A percentile compares a stretch with the other conserved stretches of the same genome.
phyloP scores from a whole-genome alignment of 2,888 invertebrate genomes.

The Unio pictorum region DNA sequence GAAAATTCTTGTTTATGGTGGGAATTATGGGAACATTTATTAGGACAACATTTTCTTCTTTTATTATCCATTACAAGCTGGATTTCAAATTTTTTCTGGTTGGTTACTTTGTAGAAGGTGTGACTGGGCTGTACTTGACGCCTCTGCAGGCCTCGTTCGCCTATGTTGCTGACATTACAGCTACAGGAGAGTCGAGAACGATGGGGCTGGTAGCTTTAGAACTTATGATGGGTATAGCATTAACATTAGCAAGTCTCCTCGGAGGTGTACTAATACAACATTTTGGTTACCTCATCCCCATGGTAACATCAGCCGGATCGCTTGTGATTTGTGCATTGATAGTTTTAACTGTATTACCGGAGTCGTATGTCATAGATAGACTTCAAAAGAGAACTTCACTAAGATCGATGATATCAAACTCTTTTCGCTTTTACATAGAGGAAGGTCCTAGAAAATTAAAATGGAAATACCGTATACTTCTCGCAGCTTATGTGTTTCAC shows the following conservation, averaged over 20 bases:
- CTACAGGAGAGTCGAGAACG: slow-evolving; percentile 20
- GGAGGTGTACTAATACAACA: slow-evolving; percentile 31
- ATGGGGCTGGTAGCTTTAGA: slow-evolving; percentile 25
- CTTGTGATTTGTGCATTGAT: slow-evolving; percentile 8
- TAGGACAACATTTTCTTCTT: slow-evolving; percentile 9
- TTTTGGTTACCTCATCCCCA: slow-evolving; percentile 18
- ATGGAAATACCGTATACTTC: slow-evolving; percentile 14
- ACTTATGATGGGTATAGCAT: slow-evolving; percentile 12
- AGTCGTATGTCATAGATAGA: slow-evolving; percentile 9
- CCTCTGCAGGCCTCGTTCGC: slow-evolving; percentile 25
- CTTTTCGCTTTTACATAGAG: slow-evolving; percentile 12
- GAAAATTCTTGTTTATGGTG: slow-evolving; percentile 31
- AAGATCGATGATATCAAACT: slow-evolving; percentile 2
- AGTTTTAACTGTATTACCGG: slow-evolving; percentile 14
- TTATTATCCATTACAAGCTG: slow-evolving; percentile 37
- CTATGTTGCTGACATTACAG: slow-evolving; percentile 32
- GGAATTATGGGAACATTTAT: slow-evolving; percentile 20
- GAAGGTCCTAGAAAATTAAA: slow-evolving; percentile 7
- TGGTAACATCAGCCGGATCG: slow-evolving; percentile 15
- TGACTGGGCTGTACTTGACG: slow-evolving; percentile 26
- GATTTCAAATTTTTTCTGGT: slow-evolving; percentile 29
- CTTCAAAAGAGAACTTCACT: slow-evolving; percentile 5
- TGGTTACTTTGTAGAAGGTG: slow-evolving; percentile 39
- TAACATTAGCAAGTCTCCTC: slow-evolving; percentile 13
- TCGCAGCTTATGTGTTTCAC: slow-evolving; percentile 12